Conservation (phyloP, 2,113 vertebrate genomes). For the Dolichotis patagonum region DNA sequence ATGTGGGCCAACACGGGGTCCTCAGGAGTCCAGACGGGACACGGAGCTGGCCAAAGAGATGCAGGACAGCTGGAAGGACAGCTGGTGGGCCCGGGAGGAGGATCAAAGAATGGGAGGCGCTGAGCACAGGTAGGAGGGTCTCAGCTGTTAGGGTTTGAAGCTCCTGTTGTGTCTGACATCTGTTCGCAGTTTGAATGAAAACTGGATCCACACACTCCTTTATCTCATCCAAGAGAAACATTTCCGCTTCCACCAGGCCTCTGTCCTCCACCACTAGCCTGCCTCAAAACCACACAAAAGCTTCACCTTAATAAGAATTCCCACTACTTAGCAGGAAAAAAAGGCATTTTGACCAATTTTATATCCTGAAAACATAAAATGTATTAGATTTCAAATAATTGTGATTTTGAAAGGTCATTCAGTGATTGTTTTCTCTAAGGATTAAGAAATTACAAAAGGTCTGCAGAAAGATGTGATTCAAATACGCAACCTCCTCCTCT, state of each 20-base stretch:
- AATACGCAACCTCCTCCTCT: background rate
- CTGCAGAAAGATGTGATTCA: background rate
- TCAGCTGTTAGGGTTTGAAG: rapidly evolving
- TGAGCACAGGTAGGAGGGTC: rapidly evolving
- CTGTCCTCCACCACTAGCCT: background rate
- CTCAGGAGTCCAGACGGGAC: background rate
- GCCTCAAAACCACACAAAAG: background rate
- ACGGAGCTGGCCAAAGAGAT: rapidly evolving
- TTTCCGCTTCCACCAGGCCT: background rate
- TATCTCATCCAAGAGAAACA: rapidly evolving
- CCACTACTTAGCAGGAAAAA: background rate
- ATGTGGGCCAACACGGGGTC: background rate
- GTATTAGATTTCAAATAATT: background rate
- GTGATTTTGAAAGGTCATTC: background rate
- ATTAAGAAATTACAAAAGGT: background rate
- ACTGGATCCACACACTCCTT: rapidly evolving
- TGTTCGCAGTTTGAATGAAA: rapidly evolving
- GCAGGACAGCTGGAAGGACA: background rate
- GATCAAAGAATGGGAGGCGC: background rate
- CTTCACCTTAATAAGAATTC: background rate
- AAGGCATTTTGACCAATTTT: background rate
- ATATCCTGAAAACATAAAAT: background rate
- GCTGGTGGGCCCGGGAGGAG: rapidly evolving
- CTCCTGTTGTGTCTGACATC: too few relatives aligned
- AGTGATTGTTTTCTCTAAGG: background rate